Evolutionary conservation across 2,113 vertebrate genomes (phyloP).

Genomic region (Zootoca vivipara): DNA sequence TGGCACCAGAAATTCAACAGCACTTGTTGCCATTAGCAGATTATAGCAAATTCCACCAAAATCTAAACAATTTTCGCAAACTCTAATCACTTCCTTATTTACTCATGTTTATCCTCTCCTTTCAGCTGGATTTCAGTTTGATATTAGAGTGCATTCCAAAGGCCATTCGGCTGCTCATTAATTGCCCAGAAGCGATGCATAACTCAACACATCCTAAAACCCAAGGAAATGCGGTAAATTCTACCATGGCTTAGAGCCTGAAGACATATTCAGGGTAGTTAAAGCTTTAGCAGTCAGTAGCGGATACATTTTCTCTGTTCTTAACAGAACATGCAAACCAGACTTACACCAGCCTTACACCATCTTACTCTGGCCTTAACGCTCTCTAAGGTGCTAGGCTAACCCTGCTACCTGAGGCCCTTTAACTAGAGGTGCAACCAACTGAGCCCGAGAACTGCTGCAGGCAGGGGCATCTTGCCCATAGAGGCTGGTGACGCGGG

Average conservation of each 20-base stretch:
- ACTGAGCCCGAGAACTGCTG: background rate
- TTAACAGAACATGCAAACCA: background rate
- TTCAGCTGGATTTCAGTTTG: conserved; percentile 34
- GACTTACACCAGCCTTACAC: background rate
- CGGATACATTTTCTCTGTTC: background rate
- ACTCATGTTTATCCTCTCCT: conserved; percentile 49
- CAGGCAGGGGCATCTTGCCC: too few species aligned
- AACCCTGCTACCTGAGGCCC: background rate
- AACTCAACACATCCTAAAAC: conserved; percentile 26
- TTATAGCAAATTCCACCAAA: conserved; percentile 60
- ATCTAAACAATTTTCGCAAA: conserved; percentile 58
- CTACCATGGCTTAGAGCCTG: conserved; percentile 1
- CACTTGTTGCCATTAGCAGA: conserved; percentile 53
- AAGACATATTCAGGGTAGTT: background rate
- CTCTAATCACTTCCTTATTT: conserved; percentile 60
- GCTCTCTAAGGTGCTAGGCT: background rate
- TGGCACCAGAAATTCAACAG: conserved; percentile 61
- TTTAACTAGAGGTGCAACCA: background rate
- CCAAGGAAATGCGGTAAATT: conserved; percentile 28
- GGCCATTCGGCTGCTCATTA: conserved; percentile 41
- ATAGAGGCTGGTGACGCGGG: too few species aligned
- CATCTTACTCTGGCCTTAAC: background rate
- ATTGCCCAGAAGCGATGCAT: conserved; percentile 7
- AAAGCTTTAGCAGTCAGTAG: conserved; percentile 22
- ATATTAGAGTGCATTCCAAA: conserved; percentile 56